Conservation (phyloP, 2,888 invertebrate genomes). For the Nomada goodeniana region DNA sequence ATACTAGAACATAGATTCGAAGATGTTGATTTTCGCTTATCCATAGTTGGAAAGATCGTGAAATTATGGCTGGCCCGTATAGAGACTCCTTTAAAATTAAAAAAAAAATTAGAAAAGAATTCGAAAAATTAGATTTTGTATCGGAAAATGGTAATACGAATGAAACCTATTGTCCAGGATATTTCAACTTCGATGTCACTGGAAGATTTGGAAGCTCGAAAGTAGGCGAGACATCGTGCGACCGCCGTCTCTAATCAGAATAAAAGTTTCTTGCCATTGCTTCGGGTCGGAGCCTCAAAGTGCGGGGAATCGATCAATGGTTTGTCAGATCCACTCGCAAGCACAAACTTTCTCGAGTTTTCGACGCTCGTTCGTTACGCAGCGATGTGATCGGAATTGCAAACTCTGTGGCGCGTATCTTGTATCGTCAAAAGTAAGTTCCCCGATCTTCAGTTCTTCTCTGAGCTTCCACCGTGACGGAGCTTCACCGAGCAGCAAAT, state of each 20-base stretch:
- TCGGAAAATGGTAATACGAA: too few relatives aligned
- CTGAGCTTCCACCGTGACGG: not conserved
- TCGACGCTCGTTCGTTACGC: not conserved
- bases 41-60: too few relatives aligned
- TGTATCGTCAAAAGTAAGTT: constrained; percentile 18
- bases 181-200: too few relatives aligned
- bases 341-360: not conserved
- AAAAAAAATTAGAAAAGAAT: too few relatives aligned
- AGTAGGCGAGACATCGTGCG: too few relatives aligned
- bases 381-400: not conserved
- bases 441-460: constrained; percentile 13
- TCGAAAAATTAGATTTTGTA: too few relatives aligned
- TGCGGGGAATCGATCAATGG: not conserved
- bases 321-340: not conserved
- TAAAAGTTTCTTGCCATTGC: not conserved
- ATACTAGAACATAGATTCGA: too few relatives aligned
- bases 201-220: not conserved
- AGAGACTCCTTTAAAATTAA: too few relatives aligned
- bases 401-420: not conserved
- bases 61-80: too few relatives aligned
- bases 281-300: not conserved
- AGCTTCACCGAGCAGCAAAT: not conserved
- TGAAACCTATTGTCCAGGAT: too few relatives aligned
- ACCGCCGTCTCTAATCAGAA: not conserved
- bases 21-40: too few relatives aligned